A percentile compares a stretch with the other conserved stretches of the same genome.
These are phyloP conservation scores for Menidia beryllina DNA, from an alignment of 2,113 vertebrate genomes.

Conservation along the genomic window DNA sequence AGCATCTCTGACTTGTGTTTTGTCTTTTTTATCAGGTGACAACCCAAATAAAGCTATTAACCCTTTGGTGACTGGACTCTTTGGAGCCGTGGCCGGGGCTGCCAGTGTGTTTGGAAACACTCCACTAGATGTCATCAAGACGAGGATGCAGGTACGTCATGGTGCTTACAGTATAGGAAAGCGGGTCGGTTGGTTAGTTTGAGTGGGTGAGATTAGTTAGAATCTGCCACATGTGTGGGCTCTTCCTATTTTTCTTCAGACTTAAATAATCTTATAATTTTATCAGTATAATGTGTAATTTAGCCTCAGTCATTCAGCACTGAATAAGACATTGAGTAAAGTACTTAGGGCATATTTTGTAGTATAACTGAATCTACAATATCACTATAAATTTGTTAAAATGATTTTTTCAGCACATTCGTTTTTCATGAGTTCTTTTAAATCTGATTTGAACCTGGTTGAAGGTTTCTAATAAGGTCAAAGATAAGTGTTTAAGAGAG, in stretches of 20 bases:
- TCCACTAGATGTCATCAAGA: conserved; percentile 95
- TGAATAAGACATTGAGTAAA: too few relatives aligned
- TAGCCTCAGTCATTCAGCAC: too few relatives aligned
- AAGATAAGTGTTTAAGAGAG: background rate
- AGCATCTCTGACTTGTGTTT: background rate
- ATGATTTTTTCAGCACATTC: background rate
- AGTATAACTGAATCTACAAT: background rate
- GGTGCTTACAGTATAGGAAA: background rate
- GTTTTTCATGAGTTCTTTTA: background rate
- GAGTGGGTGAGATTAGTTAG: background rate
- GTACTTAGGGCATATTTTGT: too few relatives aligned
- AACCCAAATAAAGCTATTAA: conserved; percentile 89
- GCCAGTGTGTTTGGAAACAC: conserved; percentile 98
- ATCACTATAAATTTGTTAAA: background rate
- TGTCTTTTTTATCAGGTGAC: conserved; percentile 80
- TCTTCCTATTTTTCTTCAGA: too few relatives aligned
- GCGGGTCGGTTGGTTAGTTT: background rate
- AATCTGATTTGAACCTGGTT: background rate
- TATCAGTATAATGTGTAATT: background rate
- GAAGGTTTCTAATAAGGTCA: background rate
- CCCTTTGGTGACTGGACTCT: conserved; percentile 88
- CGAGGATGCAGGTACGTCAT: conserved; percentile 91
- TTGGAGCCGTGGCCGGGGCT: conserved; percentile 91
- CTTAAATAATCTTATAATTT: too few relatives aligned
- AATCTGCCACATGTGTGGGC: too few relatives aligned